Evolutionary conservation across 2,888 invertebrate genomes (phyloP), one percentile per base, ranked within the genome.

Genomic region (Kuschelorhynchus macadamiae): DNA sequence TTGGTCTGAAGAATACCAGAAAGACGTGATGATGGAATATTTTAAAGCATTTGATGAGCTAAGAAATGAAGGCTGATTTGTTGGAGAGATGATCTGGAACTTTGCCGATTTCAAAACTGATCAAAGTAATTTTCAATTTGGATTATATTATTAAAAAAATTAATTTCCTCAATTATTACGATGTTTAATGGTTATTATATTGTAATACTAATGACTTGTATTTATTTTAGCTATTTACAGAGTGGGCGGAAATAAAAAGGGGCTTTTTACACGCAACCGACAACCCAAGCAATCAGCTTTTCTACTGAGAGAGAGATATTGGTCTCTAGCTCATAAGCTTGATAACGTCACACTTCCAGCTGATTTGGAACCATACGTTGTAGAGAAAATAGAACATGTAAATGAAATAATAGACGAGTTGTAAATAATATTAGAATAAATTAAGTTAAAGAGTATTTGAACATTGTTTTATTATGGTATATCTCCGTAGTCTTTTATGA

Each of bases 21-120:
- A 89, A 0, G 90, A 92, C 49, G 81, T 96, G 55, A 86, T 97
- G 80, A 88, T 92, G 0, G 88, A 91, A 76, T 95, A 97, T 80
- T 98, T 98, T 80, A 88, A 91, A 80, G 96, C 95, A 0, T 98
- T 98, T 80, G 98, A 98, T 81, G 83, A 84, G 16, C 83, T 97
- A 20, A 88, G 95, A 53, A 85, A 85, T 1, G 83, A 88, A 59
- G 88, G 89, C 3, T 94, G 92, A 85, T 94, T 98, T 77, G 89
- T 95, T 21, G 98, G 98, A 1, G 98, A 98, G 85, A 96, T 98
- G 87, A 94, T 98, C 41, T 98, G 98, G 98, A 98, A 98, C 84
- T 98, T 98, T 84, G 98, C 98, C 0, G 98, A 98, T 82, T 98
- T 98, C 80, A 95, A 95, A 84, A 98, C 98, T 4, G 92, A 91